Evolutionary conservation across 2,797 vertebrate genomes (phyloP).

Genomic region (Hydrolagus colliei): DNA sequence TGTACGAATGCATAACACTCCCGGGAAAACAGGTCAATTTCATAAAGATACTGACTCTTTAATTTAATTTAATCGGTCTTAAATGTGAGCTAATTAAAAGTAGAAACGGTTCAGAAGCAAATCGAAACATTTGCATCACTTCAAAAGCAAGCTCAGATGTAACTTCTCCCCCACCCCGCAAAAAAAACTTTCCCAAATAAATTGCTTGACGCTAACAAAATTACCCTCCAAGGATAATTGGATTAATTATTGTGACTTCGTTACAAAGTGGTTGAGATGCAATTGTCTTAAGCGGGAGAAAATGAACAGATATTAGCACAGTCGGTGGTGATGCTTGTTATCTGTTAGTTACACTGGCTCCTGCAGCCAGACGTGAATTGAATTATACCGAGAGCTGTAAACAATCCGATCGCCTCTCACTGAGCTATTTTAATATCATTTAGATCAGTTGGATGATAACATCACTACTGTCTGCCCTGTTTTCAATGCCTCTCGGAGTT

Average conservation of each 20-base stretch:
- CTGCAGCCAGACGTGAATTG: neutral
- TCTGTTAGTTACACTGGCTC: neutral
- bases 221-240: neutral
- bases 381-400: constrained; percentile 22
- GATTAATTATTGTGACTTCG: constrained; percentile 2
- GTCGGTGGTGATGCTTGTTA: neutral
- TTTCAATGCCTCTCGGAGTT: neutral
- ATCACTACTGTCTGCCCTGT: neutral
- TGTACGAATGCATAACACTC: too few relatives aligned
- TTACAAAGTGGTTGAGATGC: neutral
- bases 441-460: constrained; percentile 12
- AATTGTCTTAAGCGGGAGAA: constrained; percentile 5
- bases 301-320: neutral
- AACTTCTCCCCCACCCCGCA: too few relatives aligned
- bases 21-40: neutral
- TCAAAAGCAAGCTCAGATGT: neutral
- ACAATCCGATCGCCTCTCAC: constrained; percentile 4
- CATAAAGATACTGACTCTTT: neutral
- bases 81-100: neutral
- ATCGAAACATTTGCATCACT: neutral
- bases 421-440: constrained; percentile 26
- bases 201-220: too few relatives aligned
- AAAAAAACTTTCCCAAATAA: neutral
- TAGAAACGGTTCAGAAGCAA: neutral
- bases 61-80: neutral